A percentile compares a stretch with the other conserved stretches of the same genome.
phyloP scores from a whole-genome alignment of 1,140 invertebrate species.

The Bicyclus anynana region DNA sequence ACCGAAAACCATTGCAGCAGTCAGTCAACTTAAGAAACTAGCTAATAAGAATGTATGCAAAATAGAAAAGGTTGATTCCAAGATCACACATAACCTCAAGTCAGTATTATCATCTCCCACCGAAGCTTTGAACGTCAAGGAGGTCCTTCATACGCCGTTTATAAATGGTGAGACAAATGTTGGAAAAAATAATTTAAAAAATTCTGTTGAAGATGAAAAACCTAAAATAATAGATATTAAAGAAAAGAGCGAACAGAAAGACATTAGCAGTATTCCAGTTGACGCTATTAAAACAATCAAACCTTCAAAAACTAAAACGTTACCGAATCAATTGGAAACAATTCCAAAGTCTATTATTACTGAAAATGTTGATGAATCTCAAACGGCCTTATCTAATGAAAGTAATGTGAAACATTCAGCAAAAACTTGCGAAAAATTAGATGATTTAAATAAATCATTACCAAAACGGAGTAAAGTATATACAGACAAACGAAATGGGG shows the following conservation, averaged over 20 bases:
- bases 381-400: conserved; percentile 16
- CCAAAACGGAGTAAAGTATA: conserved; percentile 21
- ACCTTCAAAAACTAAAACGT: conserved; percentile 27
- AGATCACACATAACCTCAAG: conserved; percentile 57
- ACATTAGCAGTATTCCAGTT: conserved; percentile 10
- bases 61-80: conserved; percentile 61
- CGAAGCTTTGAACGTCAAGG: conserved; percentile 44
- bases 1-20: conserved; percentile 63
- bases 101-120: conserved; percentile 65
- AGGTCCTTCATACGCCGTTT: conserved; percentile 32
- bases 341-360: conserved; percentile 12
- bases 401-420: neutral
- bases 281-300: conserved; percentile 27
- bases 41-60: conserved; percentile 63
- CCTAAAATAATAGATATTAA: conserved; percentile 22
- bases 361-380: conserved; percentile 37
- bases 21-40: conserved; percentile 58
- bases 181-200: conserved; percentile 22
- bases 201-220: conserved; percentile 25
- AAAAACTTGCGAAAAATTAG: conserved; percentile 5
- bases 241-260: conserved; percentile 33
- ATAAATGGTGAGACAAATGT: conserved; percentile 26
- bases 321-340: conserved; percentile 24
- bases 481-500: conserved; percentile 26
- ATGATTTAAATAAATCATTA: conserved; percentile 21